Evolutionary conservation across 2,888 invertebrate genomes (phyloP), one percentile per base, ranked within the genome.

Genomic region (Phyllotreta cruciferae): DNA sequence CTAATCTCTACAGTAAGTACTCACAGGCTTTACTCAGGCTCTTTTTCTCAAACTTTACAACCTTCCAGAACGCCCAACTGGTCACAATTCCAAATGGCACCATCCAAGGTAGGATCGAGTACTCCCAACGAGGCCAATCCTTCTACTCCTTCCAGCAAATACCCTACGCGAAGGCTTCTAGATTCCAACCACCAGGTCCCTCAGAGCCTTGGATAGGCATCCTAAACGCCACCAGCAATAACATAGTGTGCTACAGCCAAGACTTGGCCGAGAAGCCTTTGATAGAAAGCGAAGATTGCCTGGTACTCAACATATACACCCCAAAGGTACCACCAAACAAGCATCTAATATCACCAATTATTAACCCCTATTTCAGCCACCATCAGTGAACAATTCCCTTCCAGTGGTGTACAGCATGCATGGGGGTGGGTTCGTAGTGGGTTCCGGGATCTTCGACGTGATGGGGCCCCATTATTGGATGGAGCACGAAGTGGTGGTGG

Each of bases 321-420:
- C 62, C 67, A 13, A 52, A 24, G 42, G 67, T 67, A 36, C 4
- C 24, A 1, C 24, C 36, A 7, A n/a, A 14, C 34, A 39, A 42
- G 24, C n/a, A 34, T 10, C 36, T n/a, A 9, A 10, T n/a, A 34
- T 6, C 6, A 3, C 11, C 13, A 47, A 37, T 14, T 10, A 10
- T 10, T 11, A n/a, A 36, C 9, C 39, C 3, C 11, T 42, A 36
- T 56, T 56, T 52, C 38, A 64, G 64, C 50, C 55, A 10, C 64
- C 64, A 3, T 53, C 57, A 7, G 9, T 24, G 34, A 36, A 54
- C 3, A 9, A 1, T 9, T 39, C 56, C 8, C 64, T 79, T 39
- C 79, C 82, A 6, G 82, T 82, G 0, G 72, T 82, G 65, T 73
- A 80, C 8, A 78, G 73, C 64, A 77, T 82, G 42, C 80, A 81